phyloP scores from a whole-genome alignment of 2,888 invertebrate genomes.

The Cyclophora albipunctata region DNA sequence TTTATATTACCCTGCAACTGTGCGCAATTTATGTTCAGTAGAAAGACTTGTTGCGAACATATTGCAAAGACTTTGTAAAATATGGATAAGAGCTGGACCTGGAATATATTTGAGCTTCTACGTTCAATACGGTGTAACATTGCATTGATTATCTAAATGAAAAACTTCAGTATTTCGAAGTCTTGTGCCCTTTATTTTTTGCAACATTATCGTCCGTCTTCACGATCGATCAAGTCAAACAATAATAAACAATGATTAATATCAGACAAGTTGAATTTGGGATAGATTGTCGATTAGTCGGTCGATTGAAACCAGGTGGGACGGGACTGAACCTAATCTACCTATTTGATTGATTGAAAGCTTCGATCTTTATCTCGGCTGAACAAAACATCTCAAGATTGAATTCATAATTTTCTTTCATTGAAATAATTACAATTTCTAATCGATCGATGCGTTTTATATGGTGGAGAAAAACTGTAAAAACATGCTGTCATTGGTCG shows the following conservation, averaged over 20 bases:
- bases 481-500: slow-evolving; percentile 14
- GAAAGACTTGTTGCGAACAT: slow-evolving; percentile 15
- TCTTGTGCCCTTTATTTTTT: too few species aligned
- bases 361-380: slow-evolving; percentile 38
- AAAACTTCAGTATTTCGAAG: too few species aligned
- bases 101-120: slow-evolving; percentile 1
- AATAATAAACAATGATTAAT: slow-evolving; percentile 22
- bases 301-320: slow-evolving; percentile 40
- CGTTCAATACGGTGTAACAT: too few species aligned
- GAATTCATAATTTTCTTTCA: slow-evolving; percentile 42
- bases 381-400: slow-evolving; percentile 42
- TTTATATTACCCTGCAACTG: slow-evolving; percentile 44
- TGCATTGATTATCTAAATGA: too few species aligned
- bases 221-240: slow-evolving; percentile 20
- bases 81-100: not conserved
- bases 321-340: slow-evolving; percentile 23
- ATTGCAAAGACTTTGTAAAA: slow-evolving; percentile 1
- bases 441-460: slow-evolving; percentile 15
- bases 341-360: slow-evolving; percentile 42
- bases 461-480: slow-evolving; percentile 14
- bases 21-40: slow-evolving; percentile 51
- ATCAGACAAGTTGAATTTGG: slow-evolving; percentile 10
- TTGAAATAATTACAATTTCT: slow-evolving; percentile 26
- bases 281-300: slow-evolving; percentile 39
- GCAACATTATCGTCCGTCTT: too few species aligned